Percentiles rank a stretch among this genome's conserved stretches.
phyloP scores from a whole-genome alignment of 2,888 invertebrate genomes.

The Acrocyrtus sp. region DNA sequence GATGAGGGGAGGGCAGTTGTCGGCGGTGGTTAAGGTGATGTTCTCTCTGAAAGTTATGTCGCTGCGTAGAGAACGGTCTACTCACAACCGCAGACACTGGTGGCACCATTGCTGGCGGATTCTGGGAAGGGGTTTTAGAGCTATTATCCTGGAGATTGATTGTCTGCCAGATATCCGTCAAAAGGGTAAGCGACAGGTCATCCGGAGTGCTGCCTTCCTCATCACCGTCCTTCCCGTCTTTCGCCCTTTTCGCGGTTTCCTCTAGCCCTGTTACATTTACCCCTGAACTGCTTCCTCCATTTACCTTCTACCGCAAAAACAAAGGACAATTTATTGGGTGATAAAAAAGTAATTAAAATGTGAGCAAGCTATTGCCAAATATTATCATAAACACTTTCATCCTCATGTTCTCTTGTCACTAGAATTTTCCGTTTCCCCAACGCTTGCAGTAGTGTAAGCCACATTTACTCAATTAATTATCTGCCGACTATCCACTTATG shows the following conservation, averaged over 20 bases:
- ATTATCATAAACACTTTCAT: too few relatives aligned
- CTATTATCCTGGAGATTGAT: conserved; percentile 56
- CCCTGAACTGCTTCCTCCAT: neutral
- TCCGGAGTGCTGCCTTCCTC: conserved; percentile 40
- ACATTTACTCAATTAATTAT: too few relatives aligned
- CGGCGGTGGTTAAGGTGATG: neutral
- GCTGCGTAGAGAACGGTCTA: neutral
- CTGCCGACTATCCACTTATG: too few relatives aligned
- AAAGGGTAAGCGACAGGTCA: conserved; percentile 53
- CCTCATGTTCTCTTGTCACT: too few relatives aligned
- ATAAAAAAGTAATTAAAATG: too few relatives aligned
- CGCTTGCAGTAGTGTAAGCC: too few relatives aligned
- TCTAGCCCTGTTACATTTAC: neutral
- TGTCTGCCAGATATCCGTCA: conserved; percentile 59
- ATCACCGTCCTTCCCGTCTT: conserved; percentile 9
- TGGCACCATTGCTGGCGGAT: conserved; percentile 34
- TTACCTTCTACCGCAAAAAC: neutral
- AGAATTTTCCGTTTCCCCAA: too few relatives aligned
- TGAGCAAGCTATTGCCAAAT: too few relatives aligned
- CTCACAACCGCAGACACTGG: conserved; percentile 8
- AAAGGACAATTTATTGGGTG: too few relatives aligned
- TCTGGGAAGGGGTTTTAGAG: conserved; percentile 35
- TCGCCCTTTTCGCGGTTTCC: neutral
- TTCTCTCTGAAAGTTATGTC: neutral
- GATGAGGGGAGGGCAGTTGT: conserved; percentile 7